phyloP scores from a whole-genome alignment of 1,140 invertebrate genomes.

The Pseudobourletiella spinata region DNA sequence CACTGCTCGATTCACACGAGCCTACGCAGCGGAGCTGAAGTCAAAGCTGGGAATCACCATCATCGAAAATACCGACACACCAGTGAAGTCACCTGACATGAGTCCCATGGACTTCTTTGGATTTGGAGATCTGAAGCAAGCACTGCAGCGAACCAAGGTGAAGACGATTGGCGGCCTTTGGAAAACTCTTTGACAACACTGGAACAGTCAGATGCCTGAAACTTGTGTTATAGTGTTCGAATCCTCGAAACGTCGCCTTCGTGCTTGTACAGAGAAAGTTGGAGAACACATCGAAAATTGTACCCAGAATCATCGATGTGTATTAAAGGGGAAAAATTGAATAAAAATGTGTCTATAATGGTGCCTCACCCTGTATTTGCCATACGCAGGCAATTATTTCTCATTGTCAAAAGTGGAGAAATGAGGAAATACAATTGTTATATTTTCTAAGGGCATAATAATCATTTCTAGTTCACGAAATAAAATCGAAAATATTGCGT shows the following conservation, averaged over 20 bases:
- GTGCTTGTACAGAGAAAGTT: not conserved
- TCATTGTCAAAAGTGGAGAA: too few relatives aligned
- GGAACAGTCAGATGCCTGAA: not conserved
- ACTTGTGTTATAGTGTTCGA: not conserved
- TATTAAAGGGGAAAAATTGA: not conserved
- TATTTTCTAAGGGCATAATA: too few relatives aligned
- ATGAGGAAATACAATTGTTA: too few relatives aligned
- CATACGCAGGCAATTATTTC: too few relatives aligned
- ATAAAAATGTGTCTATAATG: not conserved
- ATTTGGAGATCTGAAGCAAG: slow-evolving; percentile 9
- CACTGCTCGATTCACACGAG: not conserved
- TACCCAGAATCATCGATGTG: not conserved
- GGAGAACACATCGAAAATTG: not conserved
- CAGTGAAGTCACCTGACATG: slow-evolving; percentile 8
- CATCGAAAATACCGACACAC: slow-evolving; percentile 2
- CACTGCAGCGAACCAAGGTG: not conserved
- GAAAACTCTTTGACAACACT: slow-evolving; percentile 7
- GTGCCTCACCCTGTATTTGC: not conserved
- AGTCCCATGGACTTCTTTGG: slow-evolving; percentile 14
- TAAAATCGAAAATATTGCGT: too few relatives aligned
- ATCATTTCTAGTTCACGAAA: too few relatives aligned
- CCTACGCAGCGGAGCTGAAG: slow-evolving; percentile 9
- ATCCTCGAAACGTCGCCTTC: not conserved
- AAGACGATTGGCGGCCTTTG: slow-evolving; percentile 7
- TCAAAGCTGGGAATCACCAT: slow-evolving; percentile 2